Percentiles rank a stretch among this genome's conserved stretches.
phyloP scores from a whole-genome alignment of 2,888 invertebrate genomes.

The Caenorhabditis sinica region DNA sequence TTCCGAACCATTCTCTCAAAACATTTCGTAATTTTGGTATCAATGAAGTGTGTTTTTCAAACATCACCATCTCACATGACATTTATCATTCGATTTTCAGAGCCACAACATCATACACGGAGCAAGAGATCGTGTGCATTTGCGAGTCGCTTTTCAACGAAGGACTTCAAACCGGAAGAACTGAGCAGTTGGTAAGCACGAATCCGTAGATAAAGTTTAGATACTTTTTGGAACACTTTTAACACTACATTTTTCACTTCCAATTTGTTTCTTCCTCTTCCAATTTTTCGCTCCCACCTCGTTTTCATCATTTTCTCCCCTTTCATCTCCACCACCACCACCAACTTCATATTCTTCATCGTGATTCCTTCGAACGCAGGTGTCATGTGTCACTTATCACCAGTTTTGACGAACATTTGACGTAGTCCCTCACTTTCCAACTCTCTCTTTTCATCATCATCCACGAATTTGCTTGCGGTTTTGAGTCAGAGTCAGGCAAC shows the following conservation, averaged over 20 bases:
- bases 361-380: constrained; percentile 53
- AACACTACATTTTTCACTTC: not conserved
- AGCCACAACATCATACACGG: constrained; percentile 71
- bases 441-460: constrained; percentile 34
- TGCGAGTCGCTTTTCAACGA: constrained; percentile 76
- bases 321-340: not conserved
- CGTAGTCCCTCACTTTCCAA: constrained; percentile 35
- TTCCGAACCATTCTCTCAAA: too few relatives aligned
- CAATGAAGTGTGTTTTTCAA: too few relatives aligned
- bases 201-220: too few relatives aligned
- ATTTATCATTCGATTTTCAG: constrained; percentile 26
- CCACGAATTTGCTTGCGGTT: constrained; percentile 45
- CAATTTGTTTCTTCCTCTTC: constrained; percentile 7
- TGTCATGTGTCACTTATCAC: constrained; percentile 68
- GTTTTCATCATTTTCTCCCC: constrained; percentile 18
- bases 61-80: not conserved
- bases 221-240: too few relatives aligned
- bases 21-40: too few relatives aligned
- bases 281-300: constrained; percentile 17
- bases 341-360: constrained; percentile 2
- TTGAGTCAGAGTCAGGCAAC: constrained; percentile 10
- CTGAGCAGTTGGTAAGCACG: constrained; percentile 72
- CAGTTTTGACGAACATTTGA: constrained; percentile 65
- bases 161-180: constrained; percentile 71
- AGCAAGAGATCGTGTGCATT: constrained; percentile 73